phyloP scores from a whole-genome alignment of 2,797 vertebrate genomes.

The Myotis daubentonii region DNA sequence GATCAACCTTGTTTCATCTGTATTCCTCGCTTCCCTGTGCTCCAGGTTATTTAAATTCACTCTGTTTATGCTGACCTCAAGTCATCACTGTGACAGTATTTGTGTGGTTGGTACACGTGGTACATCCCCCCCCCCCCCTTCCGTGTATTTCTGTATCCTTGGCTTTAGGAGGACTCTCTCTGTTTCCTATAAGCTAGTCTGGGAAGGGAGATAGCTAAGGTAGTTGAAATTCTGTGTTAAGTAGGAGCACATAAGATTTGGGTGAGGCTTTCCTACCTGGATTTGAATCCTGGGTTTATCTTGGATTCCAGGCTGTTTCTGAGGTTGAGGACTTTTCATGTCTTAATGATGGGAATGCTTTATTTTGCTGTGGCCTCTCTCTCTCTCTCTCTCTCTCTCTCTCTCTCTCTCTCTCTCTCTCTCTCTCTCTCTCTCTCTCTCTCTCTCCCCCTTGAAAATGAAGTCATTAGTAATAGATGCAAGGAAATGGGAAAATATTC shows the following conservation, averaged over 20 bases:
- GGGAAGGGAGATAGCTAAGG: not conserved
- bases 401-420: not conserved
- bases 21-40: not conserved
- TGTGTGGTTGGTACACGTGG: not conserved
- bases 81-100: not conserved
- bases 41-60: not conserved
- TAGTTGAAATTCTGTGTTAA: not conserved
- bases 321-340: not conserved
- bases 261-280: not conserved
- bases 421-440: too few species aligned
- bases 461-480: constrained; percentile 44
- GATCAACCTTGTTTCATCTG: not conserved
- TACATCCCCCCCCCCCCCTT: accelerated
- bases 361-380: not conserved
- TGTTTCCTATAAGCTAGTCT: not conserved
- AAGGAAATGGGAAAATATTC: constrained; percentile 50
- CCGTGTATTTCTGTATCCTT: not conserved
- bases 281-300: not conserved
- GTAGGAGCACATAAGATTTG: not conserved
- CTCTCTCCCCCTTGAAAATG: constrained; percentile 29
- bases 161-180: not conserved
- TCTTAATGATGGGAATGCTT: constrained; percentile 3
- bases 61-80: not conserved
- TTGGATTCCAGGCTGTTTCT: not conserved
- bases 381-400: not conserved